Conservation (phyloP, 2,797 vertebrate genomes). For the Urocyon cinereoargenteus region DNA sequence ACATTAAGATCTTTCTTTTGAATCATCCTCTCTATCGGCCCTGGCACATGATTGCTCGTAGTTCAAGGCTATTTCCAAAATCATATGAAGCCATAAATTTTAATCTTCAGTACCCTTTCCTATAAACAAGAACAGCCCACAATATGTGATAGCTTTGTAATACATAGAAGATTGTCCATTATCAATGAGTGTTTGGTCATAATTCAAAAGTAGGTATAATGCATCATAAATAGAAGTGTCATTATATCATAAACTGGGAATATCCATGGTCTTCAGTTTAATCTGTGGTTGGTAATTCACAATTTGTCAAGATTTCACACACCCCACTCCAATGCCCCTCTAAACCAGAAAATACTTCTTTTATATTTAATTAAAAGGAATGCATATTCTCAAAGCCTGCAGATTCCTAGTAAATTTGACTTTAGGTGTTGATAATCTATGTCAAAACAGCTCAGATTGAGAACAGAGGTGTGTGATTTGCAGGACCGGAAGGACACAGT, state of each 20-base stretch:
- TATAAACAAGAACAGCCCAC: constrained; percentile 32
- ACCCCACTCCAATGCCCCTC: rapidly evolving
- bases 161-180: not conserved
- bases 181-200: constrained; percentile 25
- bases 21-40: not conserved
- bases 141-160: constrained; percentile 16
- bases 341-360: not conserved
- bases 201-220: constrained; percentile 8
- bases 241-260: not conserved
- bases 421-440: constrained; percentile 25
- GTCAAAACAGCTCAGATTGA: not conserved
- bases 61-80: constrained; percentile 12
- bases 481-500: not conserved
- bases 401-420: not conserved
- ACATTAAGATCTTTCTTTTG: not conserved
- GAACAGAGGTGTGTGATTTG: not conserved
- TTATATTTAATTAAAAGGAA: constrained; percentile 38
- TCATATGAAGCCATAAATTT: not conserved
- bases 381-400: not conserved
- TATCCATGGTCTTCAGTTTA: not conserved
- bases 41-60: not conserved
- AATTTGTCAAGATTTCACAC: not conserved
- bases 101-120: not conserved
- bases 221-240: not conserved
- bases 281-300: not conserved